Evolutionary conservation across 1,140 invertebrate species (phyloP), one percentile per base, ranked within the genome.

Genomic region (Chrysopa pallens): DNA sequence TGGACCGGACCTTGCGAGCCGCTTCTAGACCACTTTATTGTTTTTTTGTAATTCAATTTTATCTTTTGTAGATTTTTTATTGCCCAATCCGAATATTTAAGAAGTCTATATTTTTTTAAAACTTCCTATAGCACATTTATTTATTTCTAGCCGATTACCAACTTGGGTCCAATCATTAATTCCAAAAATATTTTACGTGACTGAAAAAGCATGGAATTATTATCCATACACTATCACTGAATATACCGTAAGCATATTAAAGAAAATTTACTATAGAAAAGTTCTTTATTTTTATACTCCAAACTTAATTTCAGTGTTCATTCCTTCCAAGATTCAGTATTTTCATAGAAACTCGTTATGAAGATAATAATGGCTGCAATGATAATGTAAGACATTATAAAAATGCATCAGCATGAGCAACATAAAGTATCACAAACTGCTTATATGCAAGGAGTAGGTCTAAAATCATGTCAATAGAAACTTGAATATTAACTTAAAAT

Each of bases 161-260:
- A 80, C 81, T 56, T 94, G 87, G 86, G 70, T 92, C 45, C 83
- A 88, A 59, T 77, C 84, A 8, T 59, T 92, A 31, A 77, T 86
- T 57, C 89, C 89, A 45, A 78, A 78, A 61, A 78, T 93, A 60
- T 93, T 93, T 66, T 94, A 92, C 62, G 73, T 93, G 1, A 91
- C 82, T 46, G 89, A 93, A 63, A 92, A 90, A 57, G 84, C 88
- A 11, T 93, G 87, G 87, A 94, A 94, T 62, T 92, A 86, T 65
- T 94, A 90, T 67, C 89, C 89, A 37, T 90, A 76, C 57, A 93
- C 89, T 29, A 78, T 86, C 37, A 91, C 88, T 68, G 76, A 77
- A 57, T 78, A 78, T 50, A 74, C 72, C 45, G 72, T 75, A 62
- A 67, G 67, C 68, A 53, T 40, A 42, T 43, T 8, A n/a, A n/a